Evolutionary conservation across 2,113 vertebrate species (phyloP).

Genomic region (Dermatemys mawii): DNA sequence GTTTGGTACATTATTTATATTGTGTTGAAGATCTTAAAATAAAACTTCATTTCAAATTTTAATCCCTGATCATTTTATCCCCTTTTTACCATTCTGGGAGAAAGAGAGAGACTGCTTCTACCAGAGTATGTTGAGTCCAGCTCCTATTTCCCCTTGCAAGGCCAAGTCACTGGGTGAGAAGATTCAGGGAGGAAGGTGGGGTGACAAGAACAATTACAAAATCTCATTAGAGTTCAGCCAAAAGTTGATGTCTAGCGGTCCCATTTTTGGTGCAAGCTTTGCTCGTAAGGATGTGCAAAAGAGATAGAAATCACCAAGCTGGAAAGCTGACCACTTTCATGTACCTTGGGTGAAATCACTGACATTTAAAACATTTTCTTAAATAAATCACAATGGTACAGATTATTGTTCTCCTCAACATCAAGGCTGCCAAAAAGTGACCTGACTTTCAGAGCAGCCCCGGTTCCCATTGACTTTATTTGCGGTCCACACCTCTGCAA

Average conservation of each 20-base stretch:
- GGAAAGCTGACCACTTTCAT: not conserved
- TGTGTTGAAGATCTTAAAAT: not conserved
- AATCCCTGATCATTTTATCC: not conserved
- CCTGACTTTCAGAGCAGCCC: not conserved
- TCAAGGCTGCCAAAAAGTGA: not conserved
- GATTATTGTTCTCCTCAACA: not conserved
- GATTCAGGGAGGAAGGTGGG: not conserved
- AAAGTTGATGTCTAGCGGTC: not conserved
- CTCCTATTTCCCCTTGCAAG: not conserved
- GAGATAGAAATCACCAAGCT: not conserved
- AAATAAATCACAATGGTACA: not conserved
- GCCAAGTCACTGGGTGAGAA: rapidly evolving
- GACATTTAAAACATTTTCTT: not conserved
- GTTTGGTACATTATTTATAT: not conserved
- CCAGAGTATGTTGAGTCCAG: not conserved
- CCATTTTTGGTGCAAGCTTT: not conserved
- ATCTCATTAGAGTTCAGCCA: not conserved
- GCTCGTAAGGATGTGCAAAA: not conserved
- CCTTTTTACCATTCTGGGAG: not conserved
- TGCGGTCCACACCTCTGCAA: not conserved
- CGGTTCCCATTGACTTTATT: not conserved
- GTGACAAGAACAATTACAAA: not conserved
- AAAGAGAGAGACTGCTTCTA: not conserved
- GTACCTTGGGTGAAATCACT: not conserved
- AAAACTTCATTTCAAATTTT: not conserved